Percentiles rank a stretch among this genome's conserved stretches.
Conservation (phyloP, 2,113 vertebrate genomes). For the Trochalopteron elliotii region DNA sequence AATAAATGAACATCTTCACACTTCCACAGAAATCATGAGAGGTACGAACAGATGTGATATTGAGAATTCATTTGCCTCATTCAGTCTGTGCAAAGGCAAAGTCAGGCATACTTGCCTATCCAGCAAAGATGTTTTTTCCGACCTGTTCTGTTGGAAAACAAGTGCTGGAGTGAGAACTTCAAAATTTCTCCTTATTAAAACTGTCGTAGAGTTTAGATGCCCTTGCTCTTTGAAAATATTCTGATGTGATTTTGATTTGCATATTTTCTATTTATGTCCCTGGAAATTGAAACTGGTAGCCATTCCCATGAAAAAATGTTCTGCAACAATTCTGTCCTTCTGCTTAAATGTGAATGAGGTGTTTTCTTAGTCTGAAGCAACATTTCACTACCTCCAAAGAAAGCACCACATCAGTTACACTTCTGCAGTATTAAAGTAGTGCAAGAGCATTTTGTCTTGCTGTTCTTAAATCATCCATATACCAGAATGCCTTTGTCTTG, state of each 20-base stretch:
- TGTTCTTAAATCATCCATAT: background rate
- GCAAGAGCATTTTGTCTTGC: background rate
- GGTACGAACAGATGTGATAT: rapidly evolving
- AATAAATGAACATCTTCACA: background rate
- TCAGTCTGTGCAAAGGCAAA: background rate
- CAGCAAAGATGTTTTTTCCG: background rate
- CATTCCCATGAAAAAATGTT: background rate
- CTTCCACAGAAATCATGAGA: background rate
- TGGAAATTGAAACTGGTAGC: background rate
- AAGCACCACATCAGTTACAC: background rate
- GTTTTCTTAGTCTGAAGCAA: background rate
- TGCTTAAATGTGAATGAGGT: background rate
- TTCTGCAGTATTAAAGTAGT: background rate
- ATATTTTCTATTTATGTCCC: background rate
- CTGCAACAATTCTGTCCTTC: background rate
- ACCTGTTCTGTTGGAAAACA: background rate
- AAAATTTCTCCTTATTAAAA: background rate
- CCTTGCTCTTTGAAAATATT: background rate
- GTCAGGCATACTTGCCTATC: background rate
- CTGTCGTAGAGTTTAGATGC: background rate
- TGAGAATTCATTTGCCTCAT: background rate
- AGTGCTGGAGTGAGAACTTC: background rate
- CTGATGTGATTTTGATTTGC: background rate
- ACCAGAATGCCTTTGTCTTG: background rate
- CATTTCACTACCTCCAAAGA: background rate